Evolutionary conservation across 1,140 invertebrate species (phyloP), one percentile per base, ranked within the genome.

Genomic region (Diprion similis): DNA sequence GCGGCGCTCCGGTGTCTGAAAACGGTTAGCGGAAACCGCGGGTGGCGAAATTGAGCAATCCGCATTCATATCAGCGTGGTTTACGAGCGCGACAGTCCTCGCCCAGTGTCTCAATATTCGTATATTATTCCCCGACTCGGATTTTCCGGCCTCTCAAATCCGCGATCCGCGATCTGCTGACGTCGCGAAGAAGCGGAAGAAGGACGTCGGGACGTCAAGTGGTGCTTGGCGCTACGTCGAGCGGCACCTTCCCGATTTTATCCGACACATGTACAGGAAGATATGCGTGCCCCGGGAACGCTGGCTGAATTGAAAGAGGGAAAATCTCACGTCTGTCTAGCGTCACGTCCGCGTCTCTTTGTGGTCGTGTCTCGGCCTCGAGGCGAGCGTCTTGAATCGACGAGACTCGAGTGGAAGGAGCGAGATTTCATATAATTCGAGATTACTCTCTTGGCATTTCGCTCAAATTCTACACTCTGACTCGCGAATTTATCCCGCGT

Each of bases 21-120:
- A 73, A 72, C 37, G 45, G 13, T 59, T 67, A 6, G 11, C 66
- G 24, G 37, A 11, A 71, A 19, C 70, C 70, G 51, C 51, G 15
- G 46, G 51, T 67, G 70, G 76, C 75, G 68, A 80, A 84, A 82
- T 83, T 78, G 79, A 83, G 79, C 77, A 71, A 81, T 84, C 78
- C 78, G 78, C 77, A 83, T 82, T 83, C 82, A 83, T 82, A 84
- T 81, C 79, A 76, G 73, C 71, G 59, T 75, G 72, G 72, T 81
- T 78, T 82, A 82, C 80, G 80, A 82, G 71, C 75, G 77, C 68
- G 76, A 72, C 80, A 77, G 73, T 78, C 76, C 71, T 76, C 76
- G 76, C 70, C 66, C 67, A 80, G 71, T 79, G 68, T 75, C 76
- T 77, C 78, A 78, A 82, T 84, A 83, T 82, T 83, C 79, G 72